Conservation (phyloP, 2,888 invertebrate species). For the Lypha dubia region DNA sequence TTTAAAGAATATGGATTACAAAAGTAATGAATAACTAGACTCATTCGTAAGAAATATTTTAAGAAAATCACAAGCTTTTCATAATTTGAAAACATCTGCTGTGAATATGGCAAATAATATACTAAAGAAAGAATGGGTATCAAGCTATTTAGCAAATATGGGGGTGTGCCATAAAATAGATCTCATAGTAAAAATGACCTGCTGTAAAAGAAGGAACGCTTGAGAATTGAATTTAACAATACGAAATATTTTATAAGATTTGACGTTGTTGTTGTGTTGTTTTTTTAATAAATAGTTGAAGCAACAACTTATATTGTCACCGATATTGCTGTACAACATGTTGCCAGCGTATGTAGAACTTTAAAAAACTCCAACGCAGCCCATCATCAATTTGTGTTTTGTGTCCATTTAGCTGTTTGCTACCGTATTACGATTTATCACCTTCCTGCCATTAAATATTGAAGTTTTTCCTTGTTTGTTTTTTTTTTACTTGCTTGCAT, state of each 20-base stretch:
- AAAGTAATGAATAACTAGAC: too few relatives aligned
- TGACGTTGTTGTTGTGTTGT: constrained; percentile 34
- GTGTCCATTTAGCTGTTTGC: constrained; percentile 65
- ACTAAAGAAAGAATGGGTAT: constrained; percentile 36
- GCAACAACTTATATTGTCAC: neutral
- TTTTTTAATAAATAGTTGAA: constrained; percentile 14
- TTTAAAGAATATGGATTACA: neutral
- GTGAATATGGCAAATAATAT: too few relatives aligned
- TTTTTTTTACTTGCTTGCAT: neutral
- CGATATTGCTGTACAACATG: neutral
- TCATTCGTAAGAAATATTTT: too few relatives aligned
- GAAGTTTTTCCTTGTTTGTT: neutral
- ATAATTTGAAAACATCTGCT: too few relatives aligned
- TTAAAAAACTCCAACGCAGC: constrained; percentile 13
- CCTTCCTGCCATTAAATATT: constrained; percentile 56
- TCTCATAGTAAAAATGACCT: neutral
- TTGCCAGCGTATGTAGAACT: constrained; percentile 14
- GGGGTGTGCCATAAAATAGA: constrained; percentile 26
- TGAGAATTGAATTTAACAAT: neutral
- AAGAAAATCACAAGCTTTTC: too few relatives aligned
- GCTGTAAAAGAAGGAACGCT: neutral
- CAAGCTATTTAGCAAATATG: constrained; percentile 50
- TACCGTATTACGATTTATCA: constrained; percentile 71
- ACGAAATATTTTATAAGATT: constrained; percentile 27
- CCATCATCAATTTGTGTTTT: constrained; percentile 67